Evolutionary conservation across 2,113 vertebrate genomes (phyloP).

Genomic region (Hymenochirus boettgeri): DNA sequence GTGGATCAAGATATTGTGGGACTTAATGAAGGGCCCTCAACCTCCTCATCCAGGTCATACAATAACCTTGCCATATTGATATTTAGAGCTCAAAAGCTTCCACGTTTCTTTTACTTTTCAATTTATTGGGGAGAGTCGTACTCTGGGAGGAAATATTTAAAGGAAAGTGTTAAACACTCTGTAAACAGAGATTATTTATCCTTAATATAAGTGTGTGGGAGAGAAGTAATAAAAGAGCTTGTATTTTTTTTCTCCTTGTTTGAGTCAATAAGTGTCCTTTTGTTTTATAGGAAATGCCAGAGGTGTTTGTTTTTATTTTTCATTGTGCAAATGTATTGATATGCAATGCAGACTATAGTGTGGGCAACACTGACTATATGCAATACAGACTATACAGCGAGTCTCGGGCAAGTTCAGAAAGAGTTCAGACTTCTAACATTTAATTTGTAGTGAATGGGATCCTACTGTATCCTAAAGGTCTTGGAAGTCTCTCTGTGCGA

Average conservation of each 20-base stretch:
- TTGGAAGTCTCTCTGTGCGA: slow-evolving; percentile 1
- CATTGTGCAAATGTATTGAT: too few species aligned
- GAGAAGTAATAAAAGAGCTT: neutral
- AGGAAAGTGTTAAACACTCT: neutral
- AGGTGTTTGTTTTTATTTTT: neutral
- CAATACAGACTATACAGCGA: neutral
- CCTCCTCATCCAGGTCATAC: too few species aligned
- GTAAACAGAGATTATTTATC: neutral
- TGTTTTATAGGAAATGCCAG: neutral
- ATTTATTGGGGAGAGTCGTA: too few species aligned
- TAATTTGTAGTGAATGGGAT: slow-evolving; percentile 31
- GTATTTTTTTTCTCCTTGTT: neutral
- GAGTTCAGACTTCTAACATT: slow-evolving; percentile 27
- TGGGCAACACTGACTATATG: too few species aligned
- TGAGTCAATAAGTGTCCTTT: too few species aligned
- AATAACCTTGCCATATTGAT: too few species aligned
- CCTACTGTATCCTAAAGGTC: slow-evolving; percentile 19
- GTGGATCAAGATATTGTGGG: too few species aligned
- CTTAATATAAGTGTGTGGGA: neutral
- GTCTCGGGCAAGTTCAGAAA: slow-evolving; percentile 20
- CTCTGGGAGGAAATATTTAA: neutral
- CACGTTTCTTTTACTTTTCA: too few species aligned
- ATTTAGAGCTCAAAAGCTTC: too few species aligned
- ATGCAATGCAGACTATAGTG: too few species aligned
- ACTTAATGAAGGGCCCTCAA: too few species aligned